A percentile compares a stretch with the other conserved stretches of the same genome.
Evolutionary conservation across 2,113 vertebrate genomes (phyloP).

Genomic region (Sterna hirundo): DNA sequence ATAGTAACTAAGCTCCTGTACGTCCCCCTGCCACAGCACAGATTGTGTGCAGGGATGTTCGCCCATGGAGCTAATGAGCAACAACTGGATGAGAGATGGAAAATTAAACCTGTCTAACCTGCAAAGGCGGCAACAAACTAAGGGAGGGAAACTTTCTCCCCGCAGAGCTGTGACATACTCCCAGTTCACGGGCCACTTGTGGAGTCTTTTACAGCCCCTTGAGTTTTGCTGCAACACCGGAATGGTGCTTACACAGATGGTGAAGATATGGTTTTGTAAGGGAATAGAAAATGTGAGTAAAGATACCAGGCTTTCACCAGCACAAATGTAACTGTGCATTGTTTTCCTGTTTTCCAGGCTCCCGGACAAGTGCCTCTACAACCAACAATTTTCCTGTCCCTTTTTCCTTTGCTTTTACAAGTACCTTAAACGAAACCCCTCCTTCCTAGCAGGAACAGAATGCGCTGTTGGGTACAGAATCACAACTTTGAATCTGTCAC

Average conservation of each 20-base stretch:
- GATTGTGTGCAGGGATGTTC: not conserved
- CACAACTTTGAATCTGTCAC: not conserved
- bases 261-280: not conserved
- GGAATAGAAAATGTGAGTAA: not conserved
- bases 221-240: not conserved
- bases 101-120: not conserved
- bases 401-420: not conserved
- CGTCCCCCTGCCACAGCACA: not conserved
- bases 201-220: not conserved
- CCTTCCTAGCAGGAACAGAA: not conserved
- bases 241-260: not conserved
- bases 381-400: not conserved
- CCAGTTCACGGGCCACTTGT: not conserved
- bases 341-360: not conserved
- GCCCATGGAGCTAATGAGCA: not conserved
- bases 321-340: not conserved
- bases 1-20: not conserved
- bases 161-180: not conserved
- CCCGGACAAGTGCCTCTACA: not conserved
- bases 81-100: not conserved
- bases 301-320: not conserved
- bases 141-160: not conserved
- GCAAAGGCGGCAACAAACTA: not conserved
- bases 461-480: not conserved
- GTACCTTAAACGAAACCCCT: not conserved